phyloP scores from a whole-genome alignment of 2,888 invertebrate species.

The Drosophila setosimentum region DNA sequence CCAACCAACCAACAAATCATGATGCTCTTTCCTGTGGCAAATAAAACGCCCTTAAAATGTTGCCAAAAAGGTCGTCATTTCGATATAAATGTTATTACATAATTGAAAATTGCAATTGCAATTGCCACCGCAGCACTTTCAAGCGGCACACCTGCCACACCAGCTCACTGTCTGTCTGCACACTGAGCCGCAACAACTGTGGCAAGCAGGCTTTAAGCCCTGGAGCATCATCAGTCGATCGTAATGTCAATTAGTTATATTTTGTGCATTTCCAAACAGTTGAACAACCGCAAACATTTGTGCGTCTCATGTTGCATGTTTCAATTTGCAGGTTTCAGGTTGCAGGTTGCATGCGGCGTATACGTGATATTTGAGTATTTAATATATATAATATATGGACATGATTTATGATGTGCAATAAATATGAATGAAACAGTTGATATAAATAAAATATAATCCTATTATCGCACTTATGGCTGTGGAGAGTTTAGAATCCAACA shows the following conservation, averaged over 20 bases:
- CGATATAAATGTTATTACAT: conserved; percentile 67
- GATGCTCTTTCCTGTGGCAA: not conserved
- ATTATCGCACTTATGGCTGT: not conserved
- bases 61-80: conserved; percentile 28
- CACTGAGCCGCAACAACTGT: conserved; percentile 19
- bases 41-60: conserved; percentile 19
- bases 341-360: conserved; percentile 21
- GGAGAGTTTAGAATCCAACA: not conserved
- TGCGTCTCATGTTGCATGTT: conserved; percentile 14
- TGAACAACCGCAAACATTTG: conserved; percentile 22
- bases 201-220: conserved; percentile 21
- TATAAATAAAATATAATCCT: not conserved
- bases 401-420: not conserved
- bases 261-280: conserved; percentile 26
- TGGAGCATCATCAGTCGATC: conserved; percentile 29
- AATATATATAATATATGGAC: not conserved
- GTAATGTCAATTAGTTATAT: conserved; percentile 51
- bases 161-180: not conserved
- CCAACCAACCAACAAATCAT: not conserved
- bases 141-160: not conserved
- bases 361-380: conserved; percentile 42
- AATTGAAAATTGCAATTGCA: conserved; percentile 62
- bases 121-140: conserved; percentile 11
- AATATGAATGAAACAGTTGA: not conserved
- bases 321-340: conserved; percentile 4